Conservation (phyloP, 2,888 invertebrate genomes). For the Polydrusus pterygomalis region DNA sequence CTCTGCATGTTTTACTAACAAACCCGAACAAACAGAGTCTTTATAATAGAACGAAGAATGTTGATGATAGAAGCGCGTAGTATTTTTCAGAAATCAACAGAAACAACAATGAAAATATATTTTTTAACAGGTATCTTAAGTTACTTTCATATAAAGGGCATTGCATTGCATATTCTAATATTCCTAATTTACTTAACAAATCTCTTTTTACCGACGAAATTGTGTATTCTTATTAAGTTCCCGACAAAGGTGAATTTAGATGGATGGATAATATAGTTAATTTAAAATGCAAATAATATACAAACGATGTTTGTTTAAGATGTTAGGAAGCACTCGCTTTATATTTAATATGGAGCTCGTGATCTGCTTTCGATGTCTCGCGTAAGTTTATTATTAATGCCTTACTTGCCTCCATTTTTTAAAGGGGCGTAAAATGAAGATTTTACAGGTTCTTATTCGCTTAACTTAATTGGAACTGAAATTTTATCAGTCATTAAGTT, state of each 20-base stretch:
- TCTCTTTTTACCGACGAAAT: conserved; percentile 7
- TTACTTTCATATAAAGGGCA: not conserved
- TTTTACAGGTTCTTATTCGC: too few species aligned
- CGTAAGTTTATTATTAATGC: not conserved
- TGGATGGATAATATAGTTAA: conserved; percentile 8
- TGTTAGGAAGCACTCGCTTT: not conserved
- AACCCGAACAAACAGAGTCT: too few species aligned
- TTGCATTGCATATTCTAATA: conserved; percentile 1
- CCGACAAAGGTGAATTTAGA: conserved; percentile 1
- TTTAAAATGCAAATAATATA: conserved; percentile 18
- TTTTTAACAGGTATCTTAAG: too few species aligned
- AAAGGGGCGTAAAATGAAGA: too few species aligned
- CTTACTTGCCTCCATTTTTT: not conserved
- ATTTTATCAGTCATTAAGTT: too few species aligned
- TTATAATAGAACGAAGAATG: too few species aligned
- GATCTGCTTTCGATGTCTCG: conserved; percentile 1
- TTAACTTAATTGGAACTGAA: too few species aligned
- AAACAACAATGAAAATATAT: too few species aligned
- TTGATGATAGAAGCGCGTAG: too few species aligned
- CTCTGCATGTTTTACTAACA: too few species aligned
- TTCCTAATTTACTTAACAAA: conserved; percentile 16
- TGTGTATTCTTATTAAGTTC: conserved; percentile 14
- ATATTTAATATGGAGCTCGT: conserved; percentile 9
- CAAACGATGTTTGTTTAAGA: conserved; percentile 7
- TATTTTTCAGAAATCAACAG: not conserved